These are phyloP conservation scores for Melanargia galathea DNA, from an alignment of 2,888 invertebrate species.

Conservation along the genomic window DNA sequence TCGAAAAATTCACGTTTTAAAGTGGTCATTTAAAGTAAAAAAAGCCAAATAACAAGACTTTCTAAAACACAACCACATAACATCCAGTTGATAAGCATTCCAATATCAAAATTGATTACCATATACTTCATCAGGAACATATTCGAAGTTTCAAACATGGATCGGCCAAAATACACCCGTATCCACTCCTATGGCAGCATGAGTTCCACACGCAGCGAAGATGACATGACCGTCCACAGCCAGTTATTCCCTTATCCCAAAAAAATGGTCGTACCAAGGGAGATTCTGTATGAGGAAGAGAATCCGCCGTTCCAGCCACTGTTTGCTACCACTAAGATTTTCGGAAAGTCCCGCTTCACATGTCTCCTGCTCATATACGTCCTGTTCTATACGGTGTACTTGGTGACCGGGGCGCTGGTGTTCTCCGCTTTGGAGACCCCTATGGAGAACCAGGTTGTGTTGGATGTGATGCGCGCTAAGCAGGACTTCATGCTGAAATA, in stretches of 20 bases:
- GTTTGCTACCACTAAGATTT: conserved; percentile 67
- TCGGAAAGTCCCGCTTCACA: conserved; percentile 80
- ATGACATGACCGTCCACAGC: conserved; percentile 76
- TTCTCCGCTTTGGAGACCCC: conserved; percentile 86
- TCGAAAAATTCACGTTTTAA: background rate
- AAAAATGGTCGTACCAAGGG: conserved; percentile 69
- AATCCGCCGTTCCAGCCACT: conserved; percentile 73
- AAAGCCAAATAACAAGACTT: background rate
- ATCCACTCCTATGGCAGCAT: conserved; percentile 76
- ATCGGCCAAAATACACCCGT: conserved; percentile 59
- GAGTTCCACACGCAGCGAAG: conserved; percentile 68
- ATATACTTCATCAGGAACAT: background rate
- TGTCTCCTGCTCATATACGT: conserved; percentile 80
- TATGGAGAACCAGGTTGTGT: conserved; percentile 79
- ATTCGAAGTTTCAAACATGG: conserved; percentile 48
- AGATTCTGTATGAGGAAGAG: conserved; percentile 73
- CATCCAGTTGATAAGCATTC: background rate
- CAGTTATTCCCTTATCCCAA: conserved; percentile 71
- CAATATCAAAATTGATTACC: background rate
- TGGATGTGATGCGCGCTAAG: conserved; percentile 76
- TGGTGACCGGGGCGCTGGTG: conserved; percentile 85
- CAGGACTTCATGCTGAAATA: conserved; percentile 81
- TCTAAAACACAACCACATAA: background rate
- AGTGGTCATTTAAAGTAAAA: background rate
- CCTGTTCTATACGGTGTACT: conserved; percentile 83